Base-by-base conservation (phyloP, 2,888 invertebrate genomes). In the Caenorhabditis sp. region DNA sequence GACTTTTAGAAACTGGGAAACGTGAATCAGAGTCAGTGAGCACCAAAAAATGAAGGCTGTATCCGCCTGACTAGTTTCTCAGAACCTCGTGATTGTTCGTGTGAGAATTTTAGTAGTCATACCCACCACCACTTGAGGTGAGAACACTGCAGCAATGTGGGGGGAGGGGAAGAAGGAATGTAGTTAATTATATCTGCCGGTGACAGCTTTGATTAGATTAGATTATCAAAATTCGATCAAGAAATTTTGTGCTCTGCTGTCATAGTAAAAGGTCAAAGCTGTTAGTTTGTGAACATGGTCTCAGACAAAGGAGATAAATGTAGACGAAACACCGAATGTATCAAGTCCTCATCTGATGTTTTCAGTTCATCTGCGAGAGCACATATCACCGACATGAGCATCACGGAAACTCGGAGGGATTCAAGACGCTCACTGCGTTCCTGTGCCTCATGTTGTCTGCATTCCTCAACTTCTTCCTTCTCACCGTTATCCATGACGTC, bases 401-500 rank as follows among this genome's bases (percentile, higher is more conserved):
- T 22, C 19, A 38, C 10, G 69, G 74, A 22, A 85, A 86, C 19
- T 82, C 87, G 16, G 91, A 91, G 82, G 82, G 90, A 35, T 74
- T 90, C 64, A 91, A 91, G 77, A 89, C 90, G 47, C 61, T 86
- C 22, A 85, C 89, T 14, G 91, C 91, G 22, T 91, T 91, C 68
- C 59, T 87, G 58, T 91, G 91, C 70, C 80, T 91, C 19, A 86
- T 86, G 85, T 58, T 91, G 8, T 88, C 91, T 4, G 91, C 91
- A 22, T 91, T 91, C 69, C 85, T 91, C 70, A 91, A 91, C 80
- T 91, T 91, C 76, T 91, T 91, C 84, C 84, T 91, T n/a, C 86
- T 91, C 22, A 91, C 91, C 16, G 90, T 91, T 7, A 90, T 91
- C 66, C 91, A 91, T 73, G 91, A 91, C 80, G 87, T 91, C 41